phyloP scores from a whole-genome alignment of 1,140 invertebrate species.

The Brachionus rotundiformis region DNA sequence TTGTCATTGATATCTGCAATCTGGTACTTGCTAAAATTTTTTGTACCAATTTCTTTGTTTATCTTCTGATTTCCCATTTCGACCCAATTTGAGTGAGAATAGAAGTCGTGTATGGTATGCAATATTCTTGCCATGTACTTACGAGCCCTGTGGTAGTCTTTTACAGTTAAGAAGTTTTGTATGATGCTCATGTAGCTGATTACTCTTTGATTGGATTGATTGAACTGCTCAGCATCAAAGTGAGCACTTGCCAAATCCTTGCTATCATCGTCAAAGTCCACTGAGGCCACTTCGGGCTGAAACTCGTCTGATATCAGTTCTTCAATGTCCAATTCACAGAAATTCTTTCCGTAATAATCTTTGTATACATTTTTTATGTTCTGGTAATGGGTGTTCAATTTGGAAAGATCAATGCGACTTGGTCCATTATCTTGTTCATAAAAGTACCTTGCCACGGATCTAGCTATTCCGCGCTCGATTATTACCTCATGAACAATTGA shows the following conservation, averaged over 20 bases:
- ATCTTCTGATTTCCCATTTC: conserved; percentile 48
- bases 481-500: conserved; percentile 35
- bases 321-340: conserved; percentile 10
- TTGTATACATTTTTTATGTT: conserved; percentile 9
- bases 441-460: conserved; percentile 33
- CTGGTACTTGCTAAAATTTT: neutral
- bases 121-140: neutral
- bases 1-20: neutral
- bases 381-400: conserved; percentile 4
- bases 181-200: neutral
- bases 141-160: neutral
- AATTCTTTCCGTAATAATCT: neutral
- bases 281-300: conserved; percentile 9
- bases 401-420: neutral
- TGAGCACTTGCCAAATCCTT: conserved; percentile 33
- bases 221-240: conserved; percentile 46
- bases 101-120: conserved; percentile 52
- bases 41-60: neutral
- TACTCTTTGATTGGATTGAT: conserved; percentile 17
- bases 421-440: neutral
- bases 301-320: neutral
- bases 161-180: neutral
- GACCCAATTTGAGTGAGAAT: conserved; percentile 52
- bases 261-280: conserved; percentile 30
- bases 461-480: conserved; percentile 8